Evolutionary conservation across 2,888 invertebrate genomes (phyloP).

Genomic region (Acheta domesticus): DNA sequence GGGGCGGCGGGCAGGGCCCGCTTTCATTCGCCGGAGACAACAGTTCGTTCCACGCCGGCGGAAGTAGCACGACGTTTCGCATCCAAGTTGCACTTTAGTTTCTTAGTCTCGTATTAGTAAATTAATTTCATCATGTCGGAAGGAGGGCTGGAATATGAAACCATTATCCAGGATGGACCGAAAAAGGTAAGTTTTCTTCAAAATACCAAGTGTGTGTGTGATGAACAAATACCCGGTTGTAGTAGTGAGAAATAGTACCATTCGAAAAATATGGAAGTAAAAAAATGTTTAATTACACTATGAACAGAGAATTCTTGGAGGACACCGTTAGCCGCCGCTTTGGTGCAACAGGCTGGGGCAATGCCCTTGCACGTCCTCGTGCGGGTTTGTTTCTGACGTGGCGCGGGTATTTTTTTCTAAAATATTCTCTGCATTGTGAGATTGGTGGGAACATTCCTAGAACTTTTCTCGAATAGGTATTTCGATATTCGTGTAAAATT

Average conservation of each 20-base stretch:
- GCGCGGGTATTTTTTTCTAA: not conserved
- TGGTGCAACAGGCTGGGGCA: not conserved
- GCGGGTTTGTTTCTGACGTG: not conserved
- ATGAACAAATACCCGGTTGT: too few relatives aligned
- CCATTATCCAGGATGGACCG: slow-evolving; percentile 61
- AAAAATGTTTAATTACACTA: too few relatives aligned
- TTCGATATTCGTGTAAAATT: too few relatives aligned
- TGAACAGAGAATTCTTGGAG: too few relatives aligned
- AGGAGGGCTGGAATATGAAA: slow-evolving; percentile 64
- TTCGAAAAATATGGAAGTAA: too few relatives aligned
- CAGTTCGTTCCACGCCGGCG: not conserved
- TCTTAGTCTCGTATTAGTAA: not conserved
- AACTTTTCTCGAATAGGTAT: too few relatives aligned
- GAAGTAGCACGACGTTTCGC: not conserved
- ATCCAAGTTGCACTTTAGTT: not conserved
- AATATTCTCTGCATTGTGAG: slow-evolving; percentile 25
- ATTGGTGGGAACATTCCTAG: too few relatives aligned
- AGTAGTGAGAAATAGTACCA: too few relatives aligned
- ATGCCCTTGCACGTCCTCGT: not conserved
- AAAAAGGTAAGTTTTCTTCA: slow-evolving; percentile 55
- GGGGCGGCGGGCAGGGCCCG: not conserved
- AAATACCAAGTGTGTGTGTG: too few relatives aligned
- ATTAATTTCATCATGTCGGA: slow-evolving; percentile 47
- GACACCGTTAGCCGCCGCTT: too few relatives aligned
- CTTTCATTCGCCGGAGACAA: not conserved